Conservation (phyloP, 2,888 invertebrate species). For the Endomychus coccineus region DNA sequence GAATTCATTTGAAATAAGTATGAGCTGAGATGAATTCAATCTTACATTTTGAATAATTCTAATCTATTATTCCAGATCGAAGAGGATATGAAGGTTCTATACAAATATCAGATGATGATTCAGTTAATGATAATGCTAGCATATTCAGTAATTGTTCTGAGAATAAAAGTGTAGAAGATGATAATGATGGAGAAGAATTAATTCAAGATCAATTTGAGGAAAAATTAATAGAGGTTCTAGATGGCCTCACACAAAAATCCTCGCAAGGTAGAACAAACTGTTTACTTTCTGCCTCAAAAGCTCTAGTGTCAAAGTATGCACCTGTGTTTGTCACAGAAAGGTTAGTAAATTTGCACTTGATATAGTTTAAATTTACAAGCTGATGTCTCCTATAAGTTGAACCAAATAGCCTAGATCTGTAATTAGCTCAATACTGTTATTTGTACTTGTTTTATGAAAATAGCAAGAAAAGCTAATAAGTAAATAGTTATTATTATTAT, state of each 20-base stretch:
- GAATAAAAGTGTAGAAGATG: slow-evolving; percentile 52
- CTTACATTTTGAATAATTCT: too few species aligned
- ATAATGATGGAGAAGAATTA: slow-evolving; percentile 49
- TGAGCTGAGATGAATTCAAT: too few species aligned
- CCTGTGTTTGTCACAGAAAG: slow-evolving; percentile 71
- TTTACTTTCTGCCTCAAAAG: slow-evolving; percentile 63
- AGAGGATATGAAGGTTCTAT: slow-evolving; percentile 30
- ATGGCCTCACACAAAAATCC: slow-evolving; percentile 83
- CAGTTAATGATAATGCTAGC: slow-evolving; percentile 71
- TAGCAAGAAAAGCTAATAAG: too few species aligned
- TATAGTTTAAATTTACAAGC: too few species aligned
- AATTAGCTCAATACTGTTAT: too few species aligned
- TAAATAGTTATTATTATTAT: too few species aligned
- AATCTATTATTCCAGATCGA: slow-evolving; percentile 22
- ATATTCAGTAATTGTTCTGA: slow-evolving; percentile 75
- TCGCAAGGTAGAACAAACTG: slow-evolving; percentile 71
- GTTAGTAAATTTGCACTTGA: slow-evolving; percentile 36
- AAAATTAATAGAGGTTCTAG: slow-evolving; percentile 78
- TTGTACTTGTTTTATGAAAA: too few species aligned
- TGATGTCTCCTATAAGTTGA: too few species aligned
- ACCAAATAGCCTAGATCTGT: too few species aligned
- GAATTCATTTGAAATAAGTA: too few species aligned
- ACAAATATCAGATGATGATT: slow-evolving; percentile 74
- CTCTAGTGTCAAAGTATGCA: slow-evolving; percentile 70
- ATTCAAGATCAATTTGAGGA: slow-evolving; percentile 72